These are phyloP conservation scores for Salarias fasciatus DNA, from an alignment of 2,797 vertebrate genomes.

Conservation along the genomic window DNA sequence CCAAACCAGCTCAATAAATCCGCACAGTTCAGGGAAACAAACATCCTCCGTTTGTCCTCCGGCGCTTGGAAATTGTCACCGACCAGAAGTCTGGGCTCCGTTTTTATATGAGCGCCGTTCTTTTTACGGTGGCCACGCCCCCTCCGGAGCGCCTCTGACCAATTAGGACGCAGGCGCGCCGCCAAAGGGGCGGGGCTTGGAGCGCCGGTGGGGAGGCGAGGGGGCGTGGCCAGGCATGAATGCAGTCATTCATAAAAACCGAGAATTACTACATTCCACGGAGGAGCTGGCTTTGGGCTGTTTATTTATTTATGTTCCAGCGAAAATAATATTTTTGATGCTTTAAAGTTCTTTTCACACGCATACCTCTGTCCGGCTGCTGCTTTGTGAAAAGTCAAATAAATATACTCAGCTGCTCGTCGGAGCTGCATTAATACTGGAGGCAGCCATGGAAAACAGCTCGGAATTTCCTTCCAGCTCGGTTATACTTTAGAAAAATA, in stretches of 20 bases:
- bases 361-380: constrained; percentile 64
- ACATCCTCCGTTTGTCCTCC: constrained; percentile 23
- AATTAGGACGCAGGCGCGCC: constrained; percentile 68
- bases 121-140: constrained; percentile 64
- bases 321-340: constrained; percentile 78
- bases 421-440: constrained; percentile 62
- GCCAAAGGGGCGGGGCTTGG: constrained; percentile 50
- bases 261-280: constrained; percentile 81
- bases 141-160: constrained; percentile 43
- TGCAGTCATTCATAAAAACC: constrained; percentile 88
- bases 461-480: constrained; percentile 56
- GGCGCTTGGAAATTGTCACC: constrained; percentile 53
- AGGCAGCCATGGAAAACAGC: constrained; percentile 65
- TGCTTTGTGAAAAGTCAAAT: constrained; percentile 76
- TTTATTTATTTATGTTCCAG: constrained; percentile 80
- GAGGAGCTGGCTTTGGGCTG: constrained; percentile 69
- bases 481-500: constrained; percentile 62
- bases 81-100: constrained; percentile 36
- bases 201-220: constrained; percentile 1
- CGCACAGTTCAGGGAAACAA: constrained; percentile 9
- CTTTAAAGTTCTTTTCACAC: constrained; percentile 81
- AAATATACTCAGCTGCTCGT: constrained; percentile 79
- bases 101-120: constrained; percentile 72
- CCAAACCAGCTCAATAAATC: constrained; percentile 61
- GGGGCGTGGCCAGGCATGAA: constrained; percentile 81